phyloP scores from a whole-genome alignment of 2,888 invertebrate species.

The Nebria brevicollis region DNA sequence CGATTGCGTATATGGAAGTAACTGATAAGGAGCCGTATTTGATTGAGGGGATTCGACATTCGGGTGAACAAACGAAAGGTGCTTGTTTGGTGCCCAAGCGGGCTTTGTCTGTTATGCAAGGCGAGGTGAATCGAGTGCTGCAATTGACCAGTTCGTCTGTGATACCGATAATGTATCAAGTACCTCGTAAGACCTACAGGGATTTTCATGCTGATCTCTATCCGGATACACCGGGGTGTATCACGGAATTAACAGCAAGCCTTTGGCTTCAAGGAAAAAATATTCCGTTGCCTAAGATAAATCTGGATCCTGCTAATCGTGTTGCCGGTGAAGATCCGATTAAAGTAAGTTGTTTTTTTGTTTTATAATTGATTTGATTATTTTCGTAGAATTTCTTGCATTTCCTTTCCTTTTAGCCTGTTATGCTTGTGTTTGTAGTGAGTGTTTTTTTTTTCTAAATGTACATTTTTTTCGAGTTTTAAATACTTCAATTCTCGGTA shows the following conservation, averaged over 20 bases:
- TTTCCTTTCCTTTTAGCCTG: conserved; percentile 47
- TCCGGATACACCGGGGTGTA: conserved; percentile 87
- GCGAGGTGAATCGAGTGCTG: conserved; percentile 91
- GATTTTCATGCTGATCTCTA: conserved; percentile 95
- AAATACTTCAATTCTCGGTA: background rate
- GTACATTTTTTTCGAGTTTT: background rate
- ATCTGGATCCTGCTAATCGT: conserved; percentile 82
- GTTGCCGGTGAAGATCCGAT: conserved; percentile 71
- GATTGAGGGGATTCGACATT: conserved; percentile 88
- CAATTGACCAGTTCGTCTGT: conserved; percentile 88
- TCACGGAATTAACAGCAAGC: conserved; percentile 80
- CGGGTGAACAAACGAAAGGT: conserved; percentile 95
- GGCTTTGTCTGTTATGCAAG: conserved; percentile 94
- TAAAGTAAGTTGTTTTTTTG: conserved; percentile 64
- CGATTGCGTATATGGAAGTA: conserved; percentile 90
- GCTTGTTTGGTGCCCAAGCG: conserved; percentile 92
- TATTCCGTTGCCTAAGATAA: conserved; percentile 81
- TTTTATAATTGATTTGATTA: conserved; percentile 45
- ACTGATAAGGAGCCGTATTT: conserved; percentile 88
- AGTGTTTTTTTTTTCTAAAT: background rate
- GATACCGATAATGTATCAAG: conserved; percentile 92
- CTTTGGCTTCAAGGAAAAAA: conserved; percentile 86
- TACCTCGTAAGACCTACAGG: conserved; percentile 63
- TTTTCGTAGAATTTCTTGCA: conserved; percentile 40
- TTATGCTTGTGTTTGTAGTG: conserved; percentile 29